Percentiles rank a stretch among this genome's conserved stretches.
phyloP scores from a whole-genome alignment of 1,140 invertebrate species.

The Oncopodura yosiiana region DNA sequence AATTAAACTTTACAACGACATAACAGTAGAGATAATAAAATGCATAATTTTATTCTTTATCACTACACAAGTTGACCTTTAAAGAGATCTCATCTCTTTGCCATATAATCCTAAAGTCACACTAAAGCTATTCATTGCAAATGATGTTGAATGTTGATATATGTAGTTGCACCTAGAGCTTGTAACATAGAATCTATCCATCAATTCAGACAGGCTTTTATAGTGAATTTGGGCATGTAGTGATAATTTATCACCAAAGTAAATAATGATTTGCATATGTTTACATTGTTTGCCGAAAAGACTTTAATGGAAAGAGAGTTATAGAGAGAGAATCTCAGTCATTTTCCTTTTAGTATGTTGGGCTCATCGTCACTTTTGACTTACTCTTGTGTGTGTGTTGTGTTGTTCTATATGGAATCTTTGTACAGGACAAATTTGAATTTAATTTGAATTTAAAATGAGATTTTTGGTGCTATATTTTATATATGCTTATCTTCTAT shows the following conservation, averaged over 20 bases:
- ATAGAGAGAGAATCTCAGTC: too few species aligned
- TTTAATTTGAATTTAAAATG: too few species aligned
- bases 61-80: not conserved
- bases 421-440: too few species aligned
- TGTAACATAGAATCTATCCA: slow-evolving; percentile 4
- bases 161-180: not conserved
- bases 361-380: too few species aligned
- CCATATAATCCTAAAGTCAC: not conserved
- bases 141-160: not conserved
- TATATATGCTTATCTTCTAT: too few species aligned
- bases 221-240: too few species aligned
- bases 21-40: not conserved
- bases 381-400: too few species aligned
- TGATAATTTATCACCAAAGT: slow-evolving; percentile 9
- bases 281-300: too few species aligned
- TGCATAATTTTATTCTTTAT: not conserved
- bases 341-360: too few species aligned
- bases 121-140: not conserved
- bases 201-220: slow-evolving; percentile 5
- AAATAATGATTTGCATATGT: slow-evolving; percentile 4
- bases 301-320: too few species aligned
- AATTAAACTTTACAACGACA: not conserved
- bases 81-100: not conserved
- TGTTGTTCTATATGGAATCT: too few species aligned
- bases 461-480: too few species aligned